Percentiles rank a stretch among this genome's conserved stretches.
phyloP scores from a whole-genome alignment of 2,113 vertebrate species.

The Oncorhynchus gorbuscha region DNA sequence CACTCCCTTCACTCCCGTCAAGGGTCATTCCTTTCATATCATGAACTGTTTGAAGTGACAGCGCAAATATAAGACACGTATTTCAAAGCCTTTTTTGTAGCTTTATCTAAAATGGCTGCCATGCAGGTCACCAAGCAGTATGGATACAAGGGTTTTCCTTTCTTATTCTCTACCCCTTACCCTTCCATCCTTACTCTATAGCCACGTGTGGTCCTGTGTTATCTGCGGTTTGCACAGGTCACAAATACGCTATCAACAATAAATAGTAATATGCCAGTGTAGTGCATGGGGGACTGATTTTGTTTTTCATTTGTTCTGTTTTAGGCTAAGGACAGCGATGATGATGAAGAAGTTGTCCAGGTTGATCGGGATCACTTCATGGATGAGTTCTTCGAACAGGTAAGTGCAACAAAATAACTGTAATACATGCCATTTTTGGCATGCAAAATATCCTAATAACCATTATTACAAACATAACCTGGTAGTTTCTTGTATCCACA shows the following conservation, averaged over 20 bases:
- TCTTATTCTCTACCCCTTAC: background rate
- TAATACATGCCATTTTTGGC: background rate
- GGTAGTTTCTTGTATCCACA: too few species aligned
- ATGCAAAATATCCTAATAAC: background rate
- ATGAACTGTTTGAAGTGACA: too few species aligned
- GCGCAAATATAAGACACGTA: too few species aligned
- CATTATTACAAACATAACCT: background rate
- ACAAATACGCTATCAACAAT: background rate
- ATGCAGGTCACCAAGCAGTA: background rate
- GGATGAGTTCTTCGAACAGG: slow-evolving; percentile 96
- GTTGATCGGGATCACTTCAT: slow-evolving; percentile 93
- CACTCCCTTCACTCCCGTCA: too few species aligned
- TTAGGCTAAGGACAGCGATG: slow-evolving; percentile 93
- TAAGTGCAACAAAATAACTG: slow-evolving; percentile 46
- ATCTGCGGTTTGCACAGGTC: background rate
- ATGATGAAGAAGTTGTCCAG: slow-evolving; percentile 93
- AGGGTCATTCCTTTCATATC: too few species aligned
- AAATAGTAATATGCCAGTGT: background rate
- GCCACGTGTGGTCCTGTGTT: background rate
- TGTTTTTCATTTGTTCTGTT: slow-evolving; percentile 24
- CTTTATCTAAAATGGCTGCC: background rate
- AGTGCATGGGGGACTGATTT: background rate
- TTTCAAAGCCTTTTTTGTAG: too few species aligned
- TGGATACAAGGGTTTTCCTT: background rate
- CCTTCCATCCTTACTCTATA: background rate